A percentile compares a stretch with the other conserved stretches of the same genome.
Evolutionary conservation across 2,888 invertebrate species (phyloP).

Genomic region (Crossocerus cetratus): DNA sequence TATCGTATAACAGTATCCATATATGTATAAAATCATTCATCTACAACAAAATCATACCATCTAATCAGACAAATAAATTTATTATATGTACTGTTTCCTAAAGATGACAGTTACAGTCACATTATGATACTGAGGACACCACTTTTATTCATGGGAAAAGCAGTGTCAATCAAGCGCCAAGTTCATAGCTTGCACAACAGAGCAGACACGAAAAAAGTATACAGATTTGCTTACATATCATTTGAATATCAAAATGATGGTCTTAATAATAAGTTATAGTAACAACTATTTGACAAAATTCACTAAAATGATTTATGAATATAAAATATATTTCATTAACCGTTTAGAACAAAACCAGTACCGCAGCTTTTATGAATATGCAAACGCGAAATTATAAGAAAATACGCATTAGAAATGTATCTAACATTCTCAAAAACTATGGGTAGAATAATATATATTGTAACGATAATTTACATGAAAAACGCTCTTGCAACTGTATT

Average conservation of each 20-base stretch:
- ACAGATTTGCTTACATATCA: background rate
- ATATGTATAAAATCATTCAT: background rate
- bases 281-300: slow-evolving; percentile 16
- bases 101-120: slow-evolving; percentile 38
- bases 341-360: slow-evolving; percentile 3
- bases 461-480: slow-evolving; percentile 25
- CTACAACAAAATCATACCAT: background rate
- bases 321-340: slow-evolving; percentile 25
- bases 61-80: slow-evolving; percentile 40
- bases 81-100: slow-evolving; percentile 34
- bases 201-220: slow-evolving; percentile 19
- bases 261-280: slow-evolving; percentile 9
- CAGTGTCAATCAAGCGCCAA: no score
- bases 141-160: background rate
- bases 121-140: slow-evolving; percentile 35
- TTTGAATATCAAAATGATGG: slow-evolving; percentile 22
- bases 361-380: slow-evolving; percentile 9
- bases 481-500: background rate
- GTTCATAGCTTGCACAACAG: slow-evolving; percentile 22
- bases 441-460: slow-evolving; percentile 2
- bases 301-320: slow-evolving; percentile 35
- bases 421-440: slow-evolving; percentile 6
- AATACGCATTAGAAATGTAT: slow-evolving; percentile 5
- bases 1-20: background rate
- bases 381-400: slow-evolving; percentile 9